A percentile compares a stretch with the other conserved stretches of the same genome.
These are phyloP conservation scores for Meriones psammophilus DNA, from an alignment of 2,797 vertebrate genomes.

Conservation along the genomic window DNA sequence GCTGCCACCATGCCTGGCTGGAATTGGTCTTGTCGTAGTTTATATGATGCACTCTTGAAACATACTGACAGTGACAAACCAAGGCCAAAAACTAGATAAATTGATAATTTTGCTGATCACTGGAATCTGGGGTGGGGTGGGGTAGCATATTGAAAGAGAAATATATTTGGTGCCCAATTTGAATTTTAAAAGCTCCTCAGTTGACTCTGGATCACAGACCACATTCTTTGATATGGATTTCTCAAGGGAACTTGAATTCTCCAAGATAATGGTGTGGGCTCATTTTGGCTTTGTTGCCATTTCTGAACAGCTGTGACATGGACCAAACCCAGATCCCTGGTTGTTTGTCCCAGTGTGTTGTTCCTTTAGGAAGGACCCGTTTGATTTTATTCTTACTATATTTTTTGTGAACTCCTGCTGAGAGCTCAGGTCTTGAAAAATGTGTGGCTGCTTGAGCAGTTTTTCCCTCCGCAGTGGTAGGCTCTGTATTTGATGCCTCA, in stretches of 20 bases:
- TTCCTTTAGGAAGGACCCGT: not conserved
- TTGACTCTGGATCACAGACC: not conserved
- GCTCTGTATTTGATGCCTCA: constrained; percentile 36
- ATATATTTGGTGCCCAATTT: not conserved
- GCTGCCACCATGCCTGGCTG: not conserved
- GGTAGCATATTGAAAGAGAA: not conserved
- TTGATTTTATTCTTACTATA: not conserved
- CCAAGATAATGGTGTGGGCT: constrained; percentile 1
- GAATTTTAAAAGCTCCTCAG: constrained; percentile 21
- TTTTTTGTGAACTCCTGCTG: not conserved
- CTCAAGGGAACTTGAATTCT: constrained; percentile 21
- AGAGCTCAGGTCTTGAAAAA: constrained; percentile 47
- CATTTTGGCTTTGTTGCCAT: constrained; percentile 19
- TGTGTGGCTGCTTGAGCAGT: constrained; percentile 14
- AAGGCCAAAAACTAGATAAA: not conserved
- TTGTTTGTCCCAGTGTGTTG: not conserved
- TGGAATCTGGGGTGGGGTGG: not conserved
- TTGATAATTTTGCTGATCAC: constrained; percentile 22
- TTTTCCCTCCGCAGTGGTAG: not conserved
- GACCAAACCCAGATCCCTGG: not conserved
- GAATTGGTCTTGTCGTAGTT: constrained; percentile 24
- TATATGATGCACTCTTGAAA: constrained; percentile 21
- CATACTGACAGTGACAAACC: not conserved
- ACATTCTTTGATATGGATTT: constrained; percentile 1
- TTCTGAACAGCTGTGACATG: constrained; percentile 38